Conservation (phyloP, 2,888 invertebrate genomes). For the Apotomis betuletana region DNA sequence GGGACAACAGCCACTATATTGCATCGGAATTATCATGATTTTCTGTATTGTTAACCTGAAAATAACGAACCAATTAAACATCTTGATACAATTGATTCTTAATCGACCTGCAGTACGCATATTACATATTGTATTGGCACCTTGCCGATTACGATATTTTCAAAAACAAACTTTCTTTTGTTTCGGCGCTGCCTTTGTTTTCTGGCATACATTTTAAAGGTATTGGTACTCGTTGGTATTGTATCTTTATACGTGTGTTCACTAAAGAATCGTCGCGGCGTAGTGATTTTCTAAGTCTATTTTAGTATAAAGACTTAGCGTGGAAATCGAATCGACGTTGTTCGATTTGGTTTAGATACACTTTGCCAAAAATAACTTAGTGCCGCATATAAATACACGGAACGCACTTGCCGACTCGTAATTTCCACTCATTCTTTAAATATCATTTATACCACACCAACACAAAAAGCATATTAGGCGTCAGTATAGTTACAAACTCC, state of each 20-base stretch:
- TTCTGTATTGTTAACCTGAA: too few species aligned
- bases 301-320: neutral
- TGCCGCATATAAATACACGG: conserved; percentile 1
- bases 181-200: conserved; percentile 41
- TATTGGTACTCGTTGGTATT: neutral
- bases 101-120: conserved; percentile 1
- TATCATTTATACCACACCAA: too few species aligned
- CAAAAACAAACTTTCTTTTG: conserved; percentile 57
- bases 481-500: neutral
- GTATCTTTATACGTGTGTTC: conserved; percentile 7
- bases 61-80: neutral
- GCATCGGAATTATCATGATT: too few species aligned
- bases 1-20: too few species aligned
- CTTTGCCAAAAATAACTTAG: conserved; percentile 11
- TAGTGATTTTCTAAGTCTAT: neutral
- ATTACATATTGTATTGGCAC: conserved; percentile 47
- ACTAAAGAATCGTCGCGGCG: neutral
- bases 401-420: neutral
- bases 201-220: neutral
- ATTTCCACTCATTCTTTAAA: neutral
- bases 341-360: conserved; percentile 3
- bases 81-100: conserved; percentile 5
- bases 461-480: too few species aligned
- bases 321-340: neutral
- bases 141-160: conserved; percentile 49